Percentiles rank a stretch among this genome's conserved stretches.
Conservation (phyloP, 2,797 vertebrate species). For the Acropternis orthonyx region DNA sequence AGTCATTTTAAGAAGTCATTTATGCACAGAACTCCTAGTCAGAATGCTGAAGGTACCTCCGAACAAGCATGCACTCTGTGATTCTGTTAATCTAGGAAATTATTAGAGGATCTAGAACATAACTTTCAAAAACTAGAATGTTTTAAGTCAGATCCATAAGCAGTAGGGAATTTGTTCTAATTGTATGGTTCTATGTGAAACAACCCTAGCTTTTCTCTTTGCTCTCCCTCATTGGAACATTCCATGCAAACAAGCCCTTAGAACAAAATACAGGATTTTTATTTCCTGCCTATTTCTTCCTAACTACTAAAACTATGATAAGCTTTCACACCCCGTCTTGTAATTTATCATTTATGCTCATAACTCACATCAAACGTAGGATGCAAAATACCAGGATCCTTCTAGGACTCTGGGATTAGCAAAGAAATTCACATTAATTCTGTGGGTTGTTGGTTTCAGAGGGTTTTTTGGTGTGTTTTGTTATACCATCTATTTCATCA, state of each 20-base stretch:
- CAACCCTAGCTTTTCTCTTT: neutral
- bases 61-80: neutral
- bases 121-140: neutral
- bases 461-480: neutral
- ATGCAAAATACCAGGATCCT: neutral
- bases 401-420: neutral
- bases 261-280: neutral
- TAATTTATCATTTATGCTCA: neutral
- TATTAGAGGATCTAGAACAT: neutral
- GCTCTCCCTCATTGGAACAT: neutral
- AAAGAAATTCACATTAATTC: neutral
- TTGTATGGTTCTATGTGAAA: accelerated
- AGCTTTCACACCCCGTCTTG: neutral
- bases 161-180: neutral
- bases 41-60: neutral
- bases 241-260: neutral
- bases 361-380: neutral
- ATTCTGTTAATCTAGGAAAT: neutral
- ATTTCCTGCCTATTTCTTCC: neutral
- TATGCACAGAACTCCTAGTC: neutral
- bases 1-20: neutral
- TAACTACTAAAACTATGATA: neutral
- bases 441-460: neutral
- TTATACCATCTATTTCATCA: neutral
- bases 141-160: neutral